A percentile compares a stretch with the other conserved stretches of the same genome.
Conservation (phyloP, 53 echinoderm and acorn worm species). For the Arbacia lixula region DNA sequence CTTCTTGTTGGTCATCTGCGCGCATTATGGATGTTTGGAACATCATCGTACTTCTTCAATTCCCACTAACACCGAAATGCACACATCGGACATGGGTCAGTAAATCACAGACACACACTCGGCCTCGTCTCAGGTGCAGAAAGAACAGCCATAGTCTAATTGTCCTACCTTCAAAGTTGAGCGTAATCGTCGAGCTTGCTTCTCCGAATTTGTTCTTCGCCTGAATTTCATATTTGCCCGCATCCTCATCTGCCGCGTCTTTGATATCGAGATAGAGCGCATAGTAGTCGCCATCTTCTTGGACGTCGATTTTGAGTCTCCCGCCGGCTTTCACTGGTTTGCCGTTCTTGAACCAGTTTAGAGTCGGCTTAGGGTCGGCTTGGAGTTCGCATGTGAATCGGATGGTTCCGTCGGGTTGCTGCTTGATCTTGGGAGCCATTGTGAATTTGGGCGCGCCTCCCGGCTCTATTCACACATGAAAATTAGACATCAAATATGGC, state of each 20-base stretch:
- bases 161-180: slow-evolving; percentile 92
- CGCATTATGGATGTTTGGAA: too few species aligned
- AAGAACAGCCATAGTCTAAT: too few species aligned
- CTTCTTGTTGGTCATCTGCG: too few species aligned
- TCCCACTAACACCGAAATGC: too few species aligned
- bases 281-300: slow-evolving; percentile 73
- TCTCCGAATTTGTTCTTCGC: slow-evolving; percentile 93
- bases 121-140: too few species aligned
- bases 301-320: slow-evolving; percentile 72
- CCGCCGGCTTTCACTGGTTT: slow-evolving; percentile 68
- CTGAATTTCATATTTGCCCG: slow-evolving; percentile 88
- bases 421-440: slow-evolving; percentile 90
- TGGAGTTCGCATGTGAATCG: slow-evolving; percentile 91
- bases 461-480: slow-evolving; percentile 40
- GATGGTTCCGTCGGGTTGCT: slow-evolving; percentile 82
- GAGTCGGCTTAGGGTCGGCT: slow-evolving; percentile 88
- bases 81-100: too few species aligned
- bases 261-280: slow-evolving; percentile 66
- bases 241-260: slow-evolving; percentile 83
- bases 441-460: slow-evolving; percentile 91
- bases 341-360: slow-evolving; percentile 89
- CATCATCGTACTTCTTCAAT: too few species aligned
- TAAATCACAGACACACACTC: too few species aligned
- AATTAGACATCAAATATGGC: not conserved
- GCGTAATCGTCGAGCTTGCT: slow-evolving; percentile 94